Evolutionary conservation across 2,888 invertebrate genomes (phyloP), one percentile per base, ranked within the genome.

Genomic region (Galeopsomyia nigrocyanea): DNA sequence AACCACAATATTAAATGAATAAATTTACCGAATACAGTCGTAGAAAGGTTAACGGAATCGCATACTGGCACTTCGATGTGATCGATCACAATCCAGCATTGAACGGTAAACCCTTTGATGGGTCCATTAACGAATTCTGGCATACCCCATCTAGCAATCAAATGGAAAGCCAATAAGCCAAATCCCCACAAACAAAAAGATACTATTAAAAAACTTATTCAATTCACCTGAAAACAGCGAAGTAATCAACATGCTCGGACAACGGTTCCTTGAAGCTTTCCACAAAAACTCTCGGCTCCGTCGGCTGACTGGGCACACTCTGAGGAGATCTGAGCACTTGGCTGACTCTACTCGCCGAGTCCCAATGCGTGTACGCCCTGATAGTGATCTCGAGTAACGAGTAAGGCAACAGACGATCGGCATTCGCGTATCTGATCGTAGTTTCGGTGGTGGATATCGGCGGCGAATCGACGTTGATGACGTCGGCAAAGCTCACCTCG

Each of bases 341-440:
- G 0, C 90, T 88, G 0, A 91, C 90, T 19, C 90, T 89, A 1
- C 89, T 87, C 0, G 95, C 92, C 2, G 92, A 90, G 17, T 94
- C 94, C 96, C 97, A 97, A 79, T 92, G 92, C 0, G 96, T 95
- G 82, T 92, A 93, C 1, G 96, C 93, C 49, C 94, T 91, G 5
- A 97, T 90, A 1, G 92, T 91, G 21, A 95, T 91, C 70, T 91
- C 91, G 68, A 96, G 84, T 17, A 88, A 87, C 10, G 93, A 92
- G 84, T 93, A 95, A 0, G 96, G 94, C 3, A 89, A 84, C 62
- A 92, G 87, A 58, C 86, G 83, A 14, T 88, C 84, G 73, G 88
- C 86, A 78, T 91, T 86, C 50, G 83, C 83, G 63, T 84, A 84
- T 0, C 80, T 77, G 76, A 85, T 81, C 7, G 80, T 80, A 26